Conservation (phyloP, 2,888 invertebrate genomes). For the Cristatella mucedo region DNA sequence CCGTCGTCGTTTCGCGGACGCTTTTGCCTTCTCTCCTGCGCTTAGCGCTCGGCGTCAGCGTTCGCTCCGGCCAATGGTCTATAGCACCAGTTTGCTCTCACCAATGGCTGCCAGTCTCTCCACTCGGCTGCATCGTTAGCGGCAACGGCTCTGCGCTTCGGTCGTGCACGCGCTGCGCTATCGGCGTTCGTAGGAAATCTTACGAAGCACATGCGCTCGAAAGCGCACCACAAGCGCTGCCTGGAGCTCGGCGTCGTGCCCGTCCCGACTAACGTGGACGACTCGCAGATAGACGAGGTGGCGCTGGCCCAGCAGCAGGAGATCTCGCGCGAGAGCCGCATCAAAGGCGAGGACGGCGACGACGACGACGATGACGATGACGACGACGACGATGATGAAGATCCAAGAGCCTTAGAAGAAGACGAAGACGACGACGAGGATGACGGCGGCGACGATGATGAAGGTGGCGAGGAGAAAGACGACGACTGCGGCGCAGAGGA, state of each 20-base stretch:
- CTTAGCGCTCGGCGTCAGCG: too few species aligned
- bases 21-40: too few species aligned
- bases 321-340: slow-evolving; percentile 21
- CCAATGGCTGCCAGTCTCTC: too few species aligned
- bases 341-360: slow-evolving; percentile 14
- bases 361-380: slow-evolving; percentile 16
- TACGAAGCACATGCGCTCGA: slow-evolving; percentile 96
- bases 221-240: slow-evolving; percentile 82
- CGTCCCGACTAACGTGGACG: slow-evolving; percentile 51
- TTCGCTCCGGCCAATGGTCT: too few species aligned
- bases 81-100: too few species aligned
- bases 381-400: slow-evolving; percentile 18
- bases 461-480: neutral
- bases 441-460: slow-evolving; percentile 4
- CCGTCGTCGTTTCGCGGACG: too few species aligned
- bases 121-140: too few species aligned
- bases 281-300: slow-evolving; percentile 46
- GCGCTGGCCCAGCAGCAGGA: slow-evolving; percentile 33
- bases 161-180: too few species aligned
- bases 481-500: too few species aligned
- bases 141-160: too few species aligned
- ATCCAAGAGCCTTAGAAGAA: slow-evolving; percentile 23
- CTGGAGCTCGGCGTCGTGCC: slow-evolving; percentile 64
- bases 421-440: slow-evolving; percentile 2
- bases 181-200: slow-evolving; percentile 56